phyloP scores from a whole-genome alignment of 1,140 invertebrate genomes.

The Heterodera schachtii region DNA sequence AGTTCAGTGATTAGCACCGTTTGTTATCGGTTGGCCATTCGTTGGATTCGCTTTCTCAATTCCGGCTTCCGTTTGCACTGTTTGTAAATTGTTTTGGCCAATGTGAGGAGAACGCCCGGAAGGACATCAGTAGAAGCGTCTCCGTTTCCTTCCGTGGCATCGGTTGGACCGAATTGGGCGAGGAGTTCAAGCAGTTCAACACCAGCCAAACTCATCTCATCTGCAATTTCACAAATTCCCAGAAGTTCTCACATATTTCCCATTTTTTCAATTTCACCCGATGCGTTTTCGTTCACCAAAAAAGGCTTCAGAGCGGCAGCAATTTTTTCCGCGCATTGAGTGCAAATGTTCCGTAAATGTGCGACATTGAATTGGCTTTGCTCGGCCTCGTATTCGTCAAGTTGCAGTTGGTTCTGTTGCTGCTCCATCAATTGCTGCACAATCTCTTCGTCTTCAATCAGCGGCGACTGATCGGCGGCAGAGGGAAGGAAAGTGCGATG shows the following conservation, averaged over 20 bases:
- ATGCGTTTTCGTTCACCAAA: not conserved
- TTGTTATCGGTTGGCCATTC: not conserved
- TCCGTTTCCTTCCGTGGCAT: not conserved
- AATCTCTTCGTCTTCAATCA: not conserved
- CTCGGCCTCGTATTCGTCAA: not conserved
- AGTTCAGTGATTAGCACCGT: too few species aligned
- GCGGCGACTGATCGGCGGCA: not conserved
- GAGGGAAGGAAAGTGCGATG: not conserved
- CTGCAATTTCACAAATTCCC: not conserved
- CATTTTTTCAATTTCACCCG: not conserved
- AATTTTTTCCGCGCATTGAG: not conserved
- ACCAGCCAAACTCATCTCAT: not conserved
- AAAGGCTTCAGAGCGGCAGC: not conserved
- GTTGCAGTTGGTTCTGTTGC: not conserved
- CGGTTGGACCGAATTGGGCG: slow-evolving; percentile 5
- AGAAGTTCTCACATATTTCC: not conserved
- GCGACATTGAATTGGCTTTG: not conserved
- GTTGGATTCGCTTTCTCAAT: not conserved
- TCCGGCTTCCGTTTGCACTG: not conserved
- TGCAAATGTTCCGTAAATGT: not conserved
- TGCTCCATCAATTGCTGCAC: not conserved
- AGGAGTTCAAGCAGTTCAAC: slow-evolving; percentile 4
- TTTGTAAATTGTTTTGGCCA: slow-evolving; percentile 12
- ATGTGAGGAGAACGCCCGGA: not conserved
- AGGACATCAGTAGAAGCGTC: not conserved